Evolutionary conservation across 2,113 vertebrate genomes (phyloP), one percentile per base, ranked within the genome.

Genomic region (Trogon surrucura): DNA sequence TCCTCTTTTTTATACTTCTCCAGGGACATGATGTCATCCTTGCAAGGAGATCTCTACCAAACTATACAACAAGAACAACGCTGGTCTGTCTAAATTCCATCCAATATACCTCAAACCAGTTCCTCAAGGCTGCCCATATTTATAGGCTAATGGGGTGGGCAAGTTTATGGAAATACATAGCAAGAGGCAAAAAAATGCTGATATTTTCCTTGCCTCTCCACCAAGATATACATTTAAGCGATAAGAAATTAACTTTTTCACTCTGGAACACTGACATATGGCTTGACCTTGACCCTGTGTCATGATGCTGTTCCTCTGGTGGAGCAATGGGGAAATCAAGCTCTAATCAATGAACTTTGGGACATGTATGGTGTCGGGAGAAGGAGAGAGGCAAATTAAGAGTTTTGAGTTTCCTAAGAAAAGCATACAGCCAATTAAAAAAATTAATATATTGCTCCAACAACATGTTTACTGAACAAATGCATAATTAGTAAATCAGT

Each of bases 401-500:
- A 92, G 73, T 57, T 83, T 67, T 51, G 48, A 83, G 56, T 94
- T 94, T 92, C 38, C 29, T 45, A 56, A 91, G 81, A 66, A 94
- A 96, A 95, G 47, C 88, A 85, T 72, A 67, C 50, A 81, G 25
- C 57, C 77, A 91, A 96, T 96, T 96, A 86, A 95, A 97, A 94
- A 93, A 97, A 93, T 93, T 95, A 97, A 96, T 97, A 83, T 60
- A 93, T 94, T 96, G 86, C 88, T 96, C 89, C 90, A 84, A 96
- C 95, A 97, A 97, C 80, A 74, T 97, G 96, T 97, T 98, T 97
- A 95, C 96, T 48, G 96, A 97, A 97, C 97, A 97, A 97, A 97
- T 96, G 95, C 80, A 60, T 97, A 97, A 98, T 97, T 97, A 97
- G 91, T 93, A 95, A 97, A 97, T 98, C 97, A 97, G 92, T 83